Evolutionary conservation across 2,113 vertebrate genomes (phyloP).

Genomic region (Neogale vison): DNA sequence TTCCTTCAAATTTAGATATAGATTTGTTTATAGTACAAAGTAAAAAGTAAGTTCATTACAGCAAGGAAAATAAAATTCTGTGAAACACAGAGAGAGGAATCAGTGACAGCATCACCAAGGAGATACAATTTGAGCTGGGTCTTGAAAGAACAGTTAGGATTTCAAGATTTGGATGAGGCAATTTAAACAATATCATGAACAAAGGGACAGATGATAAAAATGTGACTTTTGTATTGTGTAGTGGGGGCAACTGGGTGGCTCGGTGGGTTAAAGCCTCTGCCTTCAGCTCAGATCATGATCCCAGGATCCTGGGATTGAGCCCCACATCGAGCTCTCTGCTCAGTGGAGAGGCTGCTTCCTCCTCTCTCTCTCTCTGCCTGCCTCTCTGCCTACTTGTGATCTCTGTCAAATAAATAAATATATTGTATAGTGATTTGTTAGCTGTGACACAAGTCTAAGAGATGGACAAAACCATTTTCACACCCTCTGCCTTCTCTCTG

Average conservation of each 20-base stretch:
- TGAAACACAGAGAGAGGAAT: not conserved
- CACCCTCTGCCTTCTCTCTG: not conserved
- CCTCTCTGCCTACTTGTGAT: too few species aligned
- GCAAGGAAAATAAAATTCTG: not conserved
- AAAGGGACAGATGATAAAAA: not conserved
- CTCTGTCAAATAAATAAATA: not conserved
- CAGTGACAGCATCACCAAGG: not conserved
- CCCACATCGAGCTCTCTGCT: too few species aligned
- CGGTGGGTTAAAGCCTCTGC: too few species aligned
- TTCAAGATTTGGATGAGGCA: not conserved
- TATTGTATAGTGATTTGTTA: not conserved
- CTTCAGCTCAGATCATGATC: too few species aligned
- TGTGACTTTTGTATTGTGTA: not conserved
- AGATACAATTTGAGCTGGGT: not conserved
- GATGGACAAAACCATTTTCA: not conserved
- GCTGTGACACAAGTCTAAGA: not conserved
- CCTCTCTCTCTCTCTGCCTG: too few species aligned
- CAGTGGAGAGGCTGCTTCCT: too few species aligned
- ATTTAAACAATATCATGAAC: not conserved
- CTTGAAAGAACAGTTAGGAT: conserved; percentile 5
- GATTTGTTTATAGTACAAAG: not conserved
- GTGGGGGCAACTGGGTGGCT: not conserved
- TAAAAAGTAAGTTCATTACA: not conserved
- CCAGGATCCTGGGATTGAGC: too few species aligned
- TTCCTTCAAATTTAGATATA: not conserved